Conservation (phyloP, 2,888 invertebrate genomes). For the Sminthurinus aureus region DNA sequence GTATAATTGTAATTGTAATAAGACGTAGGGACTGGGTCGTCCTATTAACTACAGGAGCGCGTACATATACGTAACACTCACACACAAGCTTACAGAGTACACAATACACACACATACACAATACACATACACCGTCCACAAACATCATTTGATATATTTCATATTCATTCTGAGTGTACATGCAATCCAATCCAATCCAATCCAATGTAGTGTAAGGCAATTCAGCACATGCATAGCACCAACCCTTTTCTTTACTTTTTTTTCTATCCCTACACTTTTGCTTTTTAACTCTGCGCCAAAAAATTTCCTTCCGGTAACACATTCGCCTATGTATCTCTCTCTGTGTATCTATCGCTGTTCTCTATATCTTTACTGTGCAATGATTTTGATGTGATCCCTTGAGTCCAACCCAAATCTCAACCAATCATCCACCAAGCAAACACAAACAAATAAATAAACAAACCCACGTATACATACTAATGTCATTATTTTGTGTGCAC, state of each 20-base stretch:
- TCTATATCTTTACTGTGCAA: too few species aligned
- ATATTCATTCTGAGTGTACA: too few species aligned
- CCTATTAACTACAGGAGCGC: background rate
- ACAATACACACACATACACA: too few species aligned
- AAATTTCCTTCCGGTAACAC: slow-evolving; percentile 18
- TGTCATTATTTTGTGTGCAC: background rate
- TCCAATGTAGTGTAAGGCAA: too few species aligned
- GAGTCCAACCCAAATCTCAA: background rate
- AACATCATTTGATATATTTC: too few species aligned
- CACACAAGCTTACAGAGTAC: background rate
- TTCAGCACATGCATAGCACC: background rate
- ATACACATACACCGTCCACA: too few species aligned
- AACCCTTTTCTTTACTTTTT: background rate
- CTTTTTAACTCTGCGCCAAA: slow-evolving; percentile 6
- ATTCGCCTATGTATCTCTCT: too few species aligned
- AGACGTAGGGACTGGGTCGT: background rate
- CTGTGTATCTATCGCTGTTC: too few species aligned
- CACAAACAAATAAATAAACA: background rate
- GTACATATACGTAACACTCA: background rate
- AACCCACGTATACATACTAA: background rate
- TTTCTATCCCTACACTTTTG: background rate
- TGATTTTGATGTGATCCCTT: background rate
- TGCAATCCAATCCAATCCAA: too few species aligned
- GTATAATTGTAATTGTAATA: background rate
- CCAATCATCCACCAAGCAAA: background rate